Evolutionary conservation across 2,797 vertebrate species (phyloP), one percentile per base, ranked within the genome.

Genomic region (Siniperca undulata): DNA sequence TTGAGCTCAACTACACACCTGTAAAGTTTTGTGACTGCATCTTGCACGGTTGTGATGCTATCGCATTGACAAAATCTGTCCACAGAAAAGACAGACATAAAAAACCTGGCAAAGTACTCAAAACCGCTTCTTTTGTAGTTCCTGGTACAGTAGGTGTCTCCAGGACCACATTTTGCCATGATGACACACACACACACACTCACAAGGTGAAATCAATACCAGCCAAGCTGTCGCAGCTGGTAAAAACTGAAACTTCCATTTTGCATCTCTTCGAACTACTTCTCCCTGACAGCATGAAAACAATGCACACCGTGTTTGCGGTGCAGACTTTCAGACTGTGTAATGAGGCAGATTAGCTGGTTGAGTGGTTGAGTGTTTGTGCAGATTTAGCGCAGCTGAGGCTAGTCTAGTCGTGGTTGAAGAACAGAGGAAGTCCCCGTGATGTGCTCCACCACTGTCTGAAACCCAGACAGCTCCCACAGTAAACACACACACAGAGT

Each of bases 371-470:
- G 40, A 6, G 55, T 40, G 66, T 78, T 38, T 74, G 27, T 74
- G 66, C 70, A 80, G 68, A 86, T 81, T 70, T 71, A 72, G 87
- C 20, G 24, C 46, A 80, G 69, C 73, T 82, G 78, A 85, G 77
- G 60, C 66, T 53, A 74, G 92, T 92, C 92, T 93, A 88, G 90
- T 86, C 62, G 78, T 78, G 91, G 93, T 91, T 87, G 55, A 64
- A 62, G 65, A 92, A 88, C 74, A 88, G 88, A 93, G 90, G 92
- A 94, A 94, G 86, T 92, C 80, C 79, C 86, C 36, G 14, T 74
- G 61, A 92, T 83, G 70, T 67, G 74, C 71, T 83, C 56, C 64
- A 87, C 85, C 84, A 7, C 87, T 74, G 89, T 89, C 89, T 91
- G 86, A 82, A 77, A 76, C 61, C 19, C 67, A 91, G 84, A 88